Evolutionary conservation across 2,113 vertebrate genomes (phyloP).

Genomic region (Xerus inauris): DNA sequence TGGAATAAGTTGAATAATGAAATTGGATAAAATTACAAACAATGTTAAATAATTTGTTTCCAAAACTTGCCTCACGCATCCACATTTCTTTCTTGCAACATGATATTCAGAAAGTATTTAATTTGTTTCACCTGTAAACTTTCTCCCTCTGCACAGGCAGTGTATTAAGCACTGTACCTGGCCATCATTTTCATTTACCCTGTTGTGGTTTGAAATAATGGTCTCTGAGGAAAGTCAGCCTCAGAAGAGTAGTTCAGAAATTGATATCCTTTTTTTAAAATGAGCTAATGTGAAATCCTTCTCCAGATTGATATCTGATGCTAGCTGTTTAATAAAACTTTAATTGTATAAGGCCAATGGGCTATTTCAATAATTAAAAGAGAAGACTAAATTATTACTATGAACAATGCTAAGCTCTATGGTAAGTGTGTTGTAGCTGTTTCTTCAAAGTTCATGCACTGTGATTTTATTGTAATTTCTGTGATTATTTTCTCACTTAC

Average conservation of each 20-base stretch:
- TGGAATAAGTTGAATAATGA: slow-evolving; percentile 34
- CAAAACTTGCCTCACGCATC: not conserved
- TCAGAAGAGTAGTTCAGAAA: not conserved
- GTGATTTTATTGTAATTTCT: not conserved
- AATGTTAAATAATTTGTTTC: not conserved
- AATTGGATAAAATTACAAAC: slow-evolving; percentile 40
- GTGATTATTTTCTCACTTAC: not conserved
- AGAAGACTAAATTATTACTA: slow-evolving; percentile 20
- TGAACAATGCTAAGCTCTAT: not conserved
- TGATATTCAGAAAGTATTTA: not conserved
- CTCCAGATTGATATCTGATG: not conserved
- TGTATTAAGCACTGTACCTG: not conserved
- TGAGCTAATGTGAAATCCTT: not conserved
- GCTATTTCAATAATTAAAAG: slow-evolving; percentile 28
- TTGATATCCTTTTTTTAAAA: not conserved
- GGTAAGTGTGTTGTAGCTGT: not conserved
- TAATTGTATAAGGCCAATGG: slow-evolving; percentile 1
- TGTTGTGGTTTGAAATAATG: not conserved
- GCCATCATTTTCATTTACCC: not conserved
- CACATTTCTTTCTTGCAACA: not conserved
- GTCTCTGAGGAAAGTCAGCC: not conserved
- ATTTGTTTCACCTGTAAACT: not conserved
- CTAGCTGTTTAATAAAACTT: not conserved
- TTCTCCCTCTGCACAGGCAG: not conserved
- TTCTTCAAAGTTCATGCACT: not conserved